Percentiles rank a stretch among this genome's conserved stretches.
phyloP scores from a whole-genome alignment of 2,888 invertebrate genomes.

The Acrobasis repandana region DNA sequence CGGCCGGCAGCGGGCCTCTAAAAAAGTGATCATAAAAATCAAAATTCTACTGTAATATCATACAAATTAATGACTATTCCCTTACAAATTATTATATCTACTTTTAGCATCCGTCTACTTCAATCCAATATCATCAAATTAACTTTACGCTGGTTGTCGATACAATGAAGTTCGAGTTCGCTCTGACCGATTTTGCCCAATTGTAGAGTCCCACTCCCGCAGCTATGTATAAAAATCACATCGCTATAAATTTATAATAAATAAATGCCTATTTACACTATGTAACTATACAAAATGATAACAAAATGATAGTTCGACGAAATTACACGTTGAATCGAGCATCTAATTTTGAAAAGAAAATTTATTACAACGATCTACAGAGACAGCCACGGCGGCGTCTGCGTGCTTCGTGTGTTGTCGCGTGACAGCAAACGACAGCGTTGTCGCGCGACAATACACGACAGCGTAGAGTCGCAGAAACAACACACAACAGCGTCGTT shows the following conservation, averaged over 20 bases:
- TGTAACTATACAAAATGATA: conserved; percentile 82
- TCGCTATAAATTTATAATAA: conserved; percentile 82
- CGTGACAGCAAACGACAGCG: conserved; percentile 13
- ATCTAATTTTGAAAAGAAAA: conserved; percentile 72
- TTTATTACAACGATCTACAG: conserved; percentile 72
- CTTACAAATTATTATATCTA: conserved; percentile 81
- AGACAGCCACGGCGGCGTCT: conserved; percentile 42
- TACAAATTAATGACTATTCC: conserved; percentile 84
- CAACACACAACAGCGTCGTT: too few relatives aligned
- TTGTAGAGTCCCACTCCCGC: conserved; percentile 73
- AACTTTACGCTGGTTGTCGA: conserved; percentile 64
- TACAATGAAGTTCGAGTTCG: conserved; percentile 65
- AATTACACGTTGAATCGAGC: conserved; percentile 79
- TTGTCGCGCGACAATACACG: too few relatives aligned
- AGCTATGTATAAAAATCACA: conserved; percentile 80
- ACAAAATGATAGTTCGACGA: conserved; percentile 81
- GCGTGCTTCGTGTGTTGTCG: conserved; percentile 40
- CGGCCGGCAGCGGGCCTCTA: conserved; percentile 48
- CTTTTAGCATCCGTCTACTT: conserved; percentile 80
- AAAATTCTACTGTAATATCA: conserved; percentile 82
- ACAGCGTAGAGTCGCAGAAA: too few relatives aligned
- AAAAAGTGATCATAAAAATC: conserved; percentile 74
- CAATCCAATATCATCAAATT: conserved; percentile 69
- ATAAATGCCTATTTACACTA: conserved; percentile 84
- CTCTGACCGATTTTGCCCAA: conserved; percentile 68